Conservation (phyloP, 2,888 invertebrate species). For the Tinea pellionella region DNA sequence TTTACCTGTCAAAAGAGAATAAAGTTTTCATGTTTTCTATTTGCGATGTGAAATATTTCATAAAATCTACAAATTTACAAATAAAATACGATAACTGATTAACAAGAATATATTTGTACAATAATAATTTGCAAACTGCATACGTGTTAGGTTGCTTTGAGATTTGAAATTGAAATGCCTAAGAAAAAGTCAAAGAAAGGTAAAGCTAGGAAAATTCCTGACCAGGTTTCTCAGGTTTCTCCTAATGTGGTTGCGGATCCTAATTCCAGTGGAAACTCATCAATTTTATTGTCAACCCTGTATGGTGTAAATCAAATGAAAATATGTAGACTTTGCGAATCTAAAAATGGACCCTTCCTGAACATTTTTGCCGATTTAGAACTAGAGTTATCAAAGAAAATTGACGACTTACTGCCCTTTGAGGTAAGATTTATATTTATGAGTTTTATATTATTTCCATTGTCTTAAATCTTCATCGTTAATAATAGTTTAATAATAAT, state of each 20-base stretch:
- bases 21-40: no score
- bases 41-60: no score
- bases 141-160: no score
- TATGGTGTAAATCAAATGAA: slow-evolving; percentile 23
- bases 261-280: no score
- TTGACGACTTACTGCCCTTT: slow-evolving; percentile 56
- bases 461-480: no score
- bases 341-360: slow-evolving; percentile 59
- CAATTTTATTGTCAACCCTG: neutral
- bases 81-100: no score
- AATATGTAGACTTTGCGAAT: slow-evolving; percentile 56
- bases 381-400: slow-evolving; percentile 50
- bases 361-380: slow-evolving; percentile 54
- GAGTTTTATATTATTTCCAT: no score
- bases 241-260: neutral
- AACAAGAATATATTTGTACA: no score
- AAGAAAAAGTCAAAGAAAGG: slow-evolving; percentile 35
- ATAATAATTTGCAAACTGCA: neutral
- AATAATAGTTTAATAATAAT: no score
- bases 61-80: no score
- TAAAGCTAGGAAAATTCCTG: neutral
- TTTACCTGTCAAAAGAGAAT: no score
- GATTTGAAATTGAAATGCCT: slow-evolving; percentile 36
- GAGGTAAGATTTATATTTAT: slow-evolving; percentile 47
- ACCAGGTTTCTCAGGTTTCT: neutral